Evolutionary conservation across 2,888 invertebrate species (phyloP).

Genomic region (Lycophotia porphyrea): DNA sequence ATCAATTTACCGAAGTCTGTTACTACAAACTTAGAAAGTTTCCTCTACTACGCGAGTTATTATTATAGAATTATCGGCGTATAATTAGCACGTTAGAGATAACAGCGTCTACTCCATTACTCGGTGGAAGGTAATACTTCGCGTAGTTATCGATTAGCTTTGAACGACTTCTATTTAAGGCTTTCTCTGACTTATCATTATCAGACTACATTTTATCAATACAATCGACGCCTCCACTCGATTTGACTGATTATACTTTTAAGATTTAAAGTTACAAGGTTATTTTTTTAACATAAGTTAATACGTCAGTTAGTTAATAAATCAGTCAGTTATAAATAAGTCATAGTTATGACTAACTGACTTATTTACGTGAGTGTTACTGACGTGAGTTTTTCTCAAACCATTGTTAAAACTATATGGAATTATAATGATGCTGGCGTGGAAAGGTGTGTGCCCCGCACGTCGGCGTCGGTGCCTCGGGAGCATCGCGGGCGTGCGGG

Average conservation of each 20-base stretch:
- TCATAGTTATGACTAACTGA: no score
- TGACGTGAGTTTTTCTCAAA: not conserved
- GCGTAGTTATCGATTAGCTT: slow-evolving; percentile 53
- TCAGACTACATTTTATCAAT: slow-evolving; percentile 9
- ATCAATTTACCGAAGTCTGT: slow-evolving; percentile 47
- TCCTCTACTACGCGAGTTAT: slow-evolving; percentile 17
- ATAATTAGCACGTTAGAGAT: slow-evolving; percentile 56
- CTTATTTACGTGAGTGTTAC: no score
- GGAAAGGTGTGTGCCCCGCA: slow-evolving; percentile 27
- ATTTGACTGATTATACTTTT: slow-evolving; percentile 7
- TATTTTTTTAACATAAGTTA: not conserved
- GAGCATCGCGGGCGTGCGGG: slow-evolving; percentile 14
- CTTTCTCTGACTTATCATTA: slow-evolving; percentile 21
- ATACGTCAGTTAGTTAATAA: no score
- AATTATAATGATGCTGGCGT: slow-evolving; percentile 19
- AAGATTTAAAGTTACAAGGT: not conserved
- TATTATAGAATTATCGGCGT: slow-evolving; percentile 50
- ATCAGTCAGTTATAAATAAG: no score
- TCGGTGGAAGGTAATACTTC: slow-evolving; percentile 22
- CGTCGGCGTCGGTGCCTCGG: slow-evolving; percentile 21
- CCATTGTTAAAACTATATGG: slow-evolving; percentile 2
- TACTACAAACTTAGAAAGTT: slow-evolving; percentile 45
- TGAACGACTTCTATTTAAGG: slow-evolving; percentile 20
- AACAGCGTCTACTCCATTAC: slow-evolving; percentile 44
- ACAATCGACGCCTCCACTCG: not conserved